Percentiles rank a stretch among this genome's conserved stretches.
These are phyloP conservation scores for Muschampia plurimacula DNA, from an alignment of 2,888 invertebrate genomes.

Conservation along the genomic window DNA sequence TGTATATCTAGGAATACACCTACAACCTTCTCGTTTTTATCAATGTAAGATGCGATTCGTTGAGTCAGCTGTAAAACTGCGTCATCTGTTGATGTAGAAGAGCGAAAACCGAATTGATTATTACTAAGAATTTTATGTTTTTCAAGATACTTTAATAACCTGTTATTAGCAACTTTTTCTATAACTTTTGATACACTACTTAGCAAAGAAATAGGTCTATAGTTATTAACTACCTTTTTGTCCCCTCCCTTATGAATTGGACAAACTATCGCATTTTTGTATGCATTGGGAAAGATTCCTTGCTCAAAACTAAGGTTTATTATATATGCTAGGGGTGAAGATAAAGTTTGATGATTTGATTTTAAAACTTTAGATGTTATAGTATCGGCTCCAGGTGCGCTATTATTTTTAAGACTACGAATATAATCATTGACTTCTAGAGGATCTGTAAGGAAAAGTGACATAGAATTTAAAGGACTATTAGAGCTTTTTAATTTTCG, in stretches of 20 bases:
- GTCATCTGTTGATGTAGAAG: slow-evolving; percentile 14
- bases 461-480: not conserved
- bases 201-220: slow-evolving; percentile 33
- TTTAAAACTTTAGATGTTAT: not conserved
- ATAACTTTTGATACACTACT: slow-evolving; percentile 28
- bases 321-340: not conserved
- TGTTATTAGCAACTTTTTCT: slow-evolving; percentile 31
- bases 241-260: not conserved
- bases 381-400: not conserved
- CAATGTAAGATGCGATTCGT: not conserved
- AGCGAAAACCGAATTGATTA: slow-evolving; percentile 18
- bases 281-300: not conserved
- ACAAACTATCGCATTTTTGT: not conserved
- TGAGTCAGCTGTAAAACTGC: slow-evolving; percentile 6
- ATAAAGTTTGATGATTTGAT: not conserved
- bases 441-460: not conserved
- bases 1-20: slow-evolving; percentile 30
- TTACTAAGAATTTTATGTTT: not conserved
- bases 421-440: not conserved
- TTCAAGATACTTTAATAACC: slow-evolving; percentile 6
- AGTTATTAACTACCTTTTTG: slow-evolving; percentile 1
- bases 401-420: not conserved
- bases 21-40: slow-evolving; percentile 11
- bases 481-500: not conserved
- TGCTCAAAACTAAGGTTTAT: not conserved